These are phyloP conservation scores for Fopius arisanus DNA, from an alignment of 1,140 invertebrate genomes.

Conservation along the genomic window DNA sequence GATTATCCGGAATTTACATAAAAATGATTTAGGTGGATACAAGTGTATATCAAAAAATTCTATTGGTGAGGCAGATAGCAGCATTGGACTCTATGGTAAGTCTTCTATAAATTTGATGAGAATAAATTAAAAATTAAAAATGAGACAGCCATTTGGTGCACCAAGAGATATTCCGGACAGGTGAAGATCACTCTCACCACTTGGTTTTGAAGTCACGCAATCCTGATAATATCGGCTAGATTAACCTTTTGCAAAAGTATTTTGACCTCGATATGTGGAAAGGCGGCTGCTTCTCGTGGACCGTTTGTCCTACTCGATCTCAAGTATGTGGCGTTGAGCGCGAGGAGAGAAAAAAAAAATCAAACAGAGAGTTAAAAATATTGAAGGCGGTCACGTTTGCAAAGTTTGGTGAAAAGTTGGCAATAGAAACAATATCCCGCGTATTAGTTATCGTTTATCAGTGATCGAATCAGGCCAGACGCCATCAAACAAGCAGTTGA, in stretches of 20 bases:
- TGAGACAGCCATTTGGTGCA: no score
- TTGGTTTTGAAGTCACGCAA: neutral
- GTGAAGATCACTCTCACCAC: neutral
- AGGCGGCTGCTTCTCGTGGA: no score
- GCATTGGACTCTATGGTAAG: constrained; percentile 88
- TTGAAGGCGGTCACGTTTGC: constrained; percentile 15
- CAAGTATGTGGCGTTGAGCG: neutral
- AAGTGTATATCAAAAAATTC: constrained; percentile 93
- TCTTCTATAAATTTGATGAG: constrained; percentile 27
- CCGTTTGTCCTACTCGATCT: no score
- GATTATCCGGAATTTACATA: constrained; percentile 77
- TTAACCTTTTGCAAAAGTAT: neutral
- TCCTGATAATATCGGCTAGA: neutral
- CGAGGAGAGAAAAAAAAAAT: neutral
- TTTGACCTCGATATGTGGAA: neutral
- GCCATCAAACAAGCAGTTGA: constrained; percentile 23
- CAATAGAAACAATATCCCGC: constrained; percentile 37
- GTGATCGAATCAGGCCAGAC: constrained; percentile 38
- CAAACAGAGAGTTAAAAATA: neutral
- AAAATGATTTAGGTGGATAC: constrained; percentile 85
- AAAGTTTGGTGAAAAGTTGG: constrained; percentile 26
- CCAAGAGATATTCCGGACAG: neutral
- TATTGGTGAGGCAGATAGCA: constrained; percentile 86
- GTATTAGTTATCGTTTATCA: constrained; percentile 60
- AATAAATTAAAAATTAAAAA: no score